phyloP scores from a whole-genome alignment of 2,888 invertebrate genomes.

The Cheilosia urbana region DNA sequence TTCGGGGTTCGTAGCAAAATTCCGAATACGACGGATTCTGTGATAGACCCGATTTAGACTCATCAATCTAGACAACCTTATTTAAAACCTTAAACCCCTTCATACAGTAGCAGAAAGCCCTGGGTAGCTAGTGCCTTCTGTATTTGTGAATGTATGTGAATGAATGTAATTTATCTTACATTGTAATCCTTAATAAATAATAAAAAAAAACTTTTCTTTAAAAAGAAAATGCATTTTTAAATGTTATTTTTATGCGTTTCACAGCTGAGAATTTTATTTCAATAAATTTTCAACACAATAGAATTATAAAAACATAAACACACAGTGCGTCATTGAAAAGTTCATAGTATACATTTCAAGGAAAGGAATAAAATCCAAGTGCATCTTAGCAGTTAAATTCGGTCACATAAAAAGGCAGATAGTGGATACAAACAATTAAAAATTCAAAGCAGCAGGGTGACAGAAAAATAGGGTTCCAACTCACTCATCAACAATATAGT shows the following conservation, averaged over 20 bases:
- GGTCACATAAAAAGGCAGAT: conserved; percentile 51
- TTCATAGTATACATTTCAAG: conserved; percentile 17
- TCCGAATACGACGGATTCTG: no score
- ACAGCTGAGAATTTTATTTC: conserved; percentile 42
- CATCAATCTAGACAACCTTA: no score
- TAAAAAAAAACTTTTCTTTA: no score
- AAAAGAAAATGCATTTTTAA: no score
- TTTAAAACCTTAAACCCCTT: no score
- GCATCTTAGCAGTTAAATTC: conserved; percentile 31
- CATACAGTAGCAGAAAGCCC: no score
- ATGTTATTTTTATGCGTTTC: conserved; percentile 19
- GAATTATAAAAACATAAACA: conserved; percentile 22
- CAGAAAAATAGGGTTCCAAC: conserved; percentile 88
- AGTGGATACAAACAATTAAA: conserved; percentile 34
- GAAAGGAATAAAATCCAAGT: conserved; percentile 9
- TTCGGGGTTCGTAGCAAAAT: no score
- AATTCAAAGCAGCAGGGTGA: conserved; percentile 3
- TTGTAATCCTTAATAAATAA: no score
- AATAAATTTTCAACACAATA: conserved; percentile 36
- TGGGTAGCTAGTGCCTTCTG: no score
- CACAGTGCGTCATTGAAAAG: conserved; percentile 25
- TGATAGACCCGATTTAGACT: no score
- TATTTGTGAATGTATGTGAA: no score
- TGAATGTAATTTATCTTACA: no score
- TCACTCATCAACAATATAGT: conserved; percentile 86